Evolutionary conservation across 2,797 vertebrate genomes (phyloP).

Genomic region (Vireo griseus): DNA sequence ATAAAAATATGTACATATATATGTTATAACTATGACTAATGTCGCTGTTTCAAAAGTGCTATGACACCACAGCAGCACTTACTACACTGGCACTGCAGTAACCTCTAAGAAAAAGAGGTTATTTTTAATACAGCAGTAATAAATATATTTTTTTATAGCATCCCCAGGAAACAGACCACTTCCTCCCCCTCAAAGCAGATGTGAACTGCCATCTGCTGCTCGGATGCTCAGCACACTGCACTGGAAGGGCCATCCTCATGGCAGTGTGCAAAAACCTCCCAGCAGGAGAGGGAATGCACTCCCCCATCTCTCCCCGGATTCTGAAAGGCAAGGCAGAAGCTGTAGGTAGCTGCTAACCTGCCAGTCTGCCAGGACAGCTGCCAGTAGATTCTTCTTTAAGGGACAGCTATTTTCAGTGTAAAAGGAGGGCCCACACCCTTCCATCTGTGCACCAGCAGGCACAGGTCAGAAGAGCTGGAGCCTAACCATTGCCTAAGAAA

Average conservation of each 20-base stretch:
- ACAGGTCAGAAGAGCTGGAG: neutral
- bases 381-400: neutral
- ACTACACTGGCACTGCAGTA: neutral
- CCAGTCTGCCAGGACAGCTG: neutral
- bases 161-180: neutral
- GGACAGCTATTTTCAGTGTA: neutral
- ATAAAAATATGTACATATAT: neutral
- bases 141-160: neutral
- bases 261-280: neutral
- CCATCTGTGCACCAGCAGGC: neutral
- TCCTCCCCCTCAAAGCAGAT: neutral
- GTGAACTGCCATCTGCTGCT: neutral
- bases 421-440: neutral
- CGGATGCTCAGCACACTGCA: neutral
- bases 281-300: accelerated
- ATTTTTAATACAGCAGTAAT: neutral
- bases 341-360: neutral
- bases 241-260: neutral
- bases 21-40: neutral
- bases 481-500: neutral
- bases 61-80: neutral
- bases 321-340: neutral
- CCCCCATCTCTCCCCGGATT: neutral
- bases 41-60: neutral
- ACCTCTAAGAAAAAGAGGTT: neutral